Base-by-base conservation (phyloP, 2,113 vertebrate genomes). In the Malurus alboscapulatus region DNA sequence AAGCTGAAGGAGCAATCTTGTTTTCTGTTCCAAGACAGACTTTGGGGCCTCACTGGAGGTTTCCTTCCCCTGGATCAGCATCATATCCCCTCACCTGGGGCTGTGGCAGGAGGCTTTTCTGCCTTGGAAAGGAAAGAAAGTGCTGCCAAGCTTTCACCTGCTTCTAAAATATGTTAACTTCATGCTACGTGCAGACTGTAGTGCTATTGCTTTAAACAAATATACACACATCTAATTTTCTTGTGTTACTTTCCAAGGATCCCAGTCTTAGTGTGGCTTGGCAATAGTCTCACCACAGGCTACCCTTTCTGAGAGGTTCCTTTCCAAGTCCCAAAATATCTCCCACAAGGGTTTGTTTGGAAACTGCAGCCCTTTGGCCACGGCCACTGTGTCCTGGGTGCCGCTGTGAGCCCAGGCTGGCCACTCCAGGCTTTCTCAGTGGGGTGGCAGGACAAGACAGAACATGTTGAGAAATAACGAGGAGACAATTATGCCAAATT, bases 341-440 rank as follows among this genome's bases (percentile, higher is more conserved):
- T 66, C 27, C 36, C 9, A 4, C 15, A 42, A 27, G 8, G 66
- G 12, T 44, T 90, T 0, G 0, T 51, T 77, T 59, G 54, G 65
- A 58, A 72, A 38, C 17, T 66, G 62, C 74, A 87, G 71, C 42
- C 74, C 9, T 65, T 74, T 9, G 38, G 51, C 61, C 72, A 26
- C 0, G 0, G 86, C 30, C 71, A 24, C 58, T 0, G 0, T 36
- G 51, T 45, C 66, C 88, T 4, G 3, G 29, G 32, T 20, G 62
- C 53, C 0, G 0, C 30, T 1, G 4, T 26, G 75, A 79, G 48
- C 34, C 5, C 5, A 26, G 66, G 7, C 78, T 76, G 4, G 6
- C 38, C 7, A 45, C 59, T 29, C 29, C 54, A 16, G 74, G 74
- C 12, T 66, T 27, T 72, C 75, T n/a, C 91, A 29, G 71, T 5